Conservation (phyloP, 2,888 invertebrate genomes). For the Papilio demoleus region DNA sequence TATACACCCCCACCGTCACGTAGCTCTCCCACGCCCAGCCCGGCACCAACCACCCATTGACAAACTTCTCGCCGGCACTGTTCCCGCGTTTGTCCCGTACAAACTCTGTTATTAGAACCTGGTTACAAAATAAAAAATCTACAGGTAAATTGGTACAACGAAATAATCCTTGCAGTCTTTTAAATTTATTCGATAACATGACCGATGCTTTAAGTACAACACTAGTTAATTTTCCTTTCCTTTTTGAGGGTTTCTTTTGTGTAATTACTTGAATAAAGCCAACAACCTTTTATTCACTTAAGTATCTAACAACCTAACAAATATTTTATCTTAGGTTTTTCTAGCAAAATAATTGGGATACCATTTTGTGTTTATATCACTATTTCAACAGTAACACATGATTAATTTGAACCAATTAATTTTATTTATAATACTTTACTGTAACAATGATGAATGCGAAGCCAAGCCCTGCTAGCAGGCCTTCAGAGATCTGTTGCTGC, state of each 20-base stretch:
- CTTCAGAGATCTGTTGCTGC: conserved; percentile 88
- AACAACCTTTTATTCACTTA: no score
- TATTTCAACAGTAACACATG: background rate
- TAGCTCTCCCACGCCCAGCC: conserved; percentile 87
- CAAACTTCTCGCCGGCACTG: conserved; percentile 68
- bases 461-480: conserved; percentile 87
- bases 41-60: conserved; percentile 78
- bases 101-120: conserved; percentile 66
- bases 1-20: conserved; percentile 86
- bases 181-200: no score
- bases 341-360: background rate
- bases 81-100: conserved; percentile 62
- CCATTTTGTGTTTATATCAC: background rate
- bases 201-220: no score
- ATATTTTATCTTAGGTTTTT: no score
- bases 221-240: no score
- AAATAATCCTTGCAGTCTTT: no score
- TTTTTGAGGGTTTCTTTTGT: no score
- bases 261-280: no score
- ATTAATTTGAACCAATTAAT: no score
- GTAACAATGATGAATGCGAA: conserved; percentile 73
- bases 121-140: conserved; percentile 41
- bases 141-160: no score
- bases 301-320: no score
- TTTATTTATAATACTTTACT: no score